These are phyloP conservation scores for Amyelois transitella DNA, from an alignment of 1,140 invertebrate genomes.

Conservation along the genomic window DNA sequence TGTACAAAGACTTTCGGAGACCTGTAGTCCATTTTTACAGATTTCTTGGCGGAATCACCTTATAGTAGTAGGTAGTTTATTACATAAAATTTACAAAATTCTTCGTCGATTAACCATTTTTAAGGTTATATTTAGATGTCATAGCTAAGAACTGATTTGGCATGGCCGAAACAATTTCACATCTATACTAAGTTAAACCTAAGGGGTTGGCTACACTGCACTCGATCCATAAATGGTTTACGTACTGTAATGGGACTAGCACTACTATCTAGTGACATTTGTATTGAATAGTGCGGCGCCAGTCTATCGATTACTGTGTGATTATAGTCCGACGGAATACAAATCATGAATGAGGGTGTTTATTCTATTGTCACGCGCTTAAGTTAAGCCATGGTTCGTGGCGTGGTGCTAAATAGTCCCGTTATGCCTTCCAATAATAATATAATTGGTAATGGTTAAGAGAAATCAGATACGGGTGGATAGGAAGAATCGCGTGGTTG, in stretches of 20 bases:
- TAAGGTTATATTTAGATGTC: too few species aligned
- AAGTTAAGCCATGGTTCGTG: not conserved
- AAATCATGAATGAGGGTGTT: not conserved
- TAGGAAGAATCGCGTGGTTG: not conserved
- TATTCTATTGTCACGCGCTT: not conserved
- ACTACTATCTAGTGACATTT: not conserved
- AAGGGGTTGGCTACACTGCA: too few species aligned
- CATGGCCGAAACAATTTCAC: too few species aligned
- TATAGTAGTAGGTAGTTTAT: too few species aligned
- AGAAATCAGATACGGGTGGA: not conserved
- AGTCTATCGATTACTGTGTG: not conserved
- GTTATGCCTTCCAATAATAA: not conserved
- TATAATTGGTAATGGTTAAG: not conserved
- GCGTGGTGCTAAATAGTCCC: not conserved
- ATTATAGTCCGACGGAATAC: not conserved
- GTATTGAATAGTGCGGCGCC: not conserved
- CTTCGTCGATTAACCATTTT: too few species aligned
- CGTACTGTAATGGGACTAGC: not conserved
- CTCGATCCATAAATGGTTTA: not conserved
- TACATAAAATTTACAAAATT: too few species aligned
- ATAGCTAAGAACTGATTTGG: too few species aligned
- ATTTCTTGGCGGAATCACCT: too few species aligned
- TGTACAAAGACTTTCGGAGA: too few species aligned
- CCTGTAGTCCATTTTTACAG: too few species aligned
- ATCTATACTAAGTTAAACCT: too few species aligned